Base-by-base conservation (phyloP, 1,140 invertebrate genomes). In the Leptopilina boulardi region DNA sequence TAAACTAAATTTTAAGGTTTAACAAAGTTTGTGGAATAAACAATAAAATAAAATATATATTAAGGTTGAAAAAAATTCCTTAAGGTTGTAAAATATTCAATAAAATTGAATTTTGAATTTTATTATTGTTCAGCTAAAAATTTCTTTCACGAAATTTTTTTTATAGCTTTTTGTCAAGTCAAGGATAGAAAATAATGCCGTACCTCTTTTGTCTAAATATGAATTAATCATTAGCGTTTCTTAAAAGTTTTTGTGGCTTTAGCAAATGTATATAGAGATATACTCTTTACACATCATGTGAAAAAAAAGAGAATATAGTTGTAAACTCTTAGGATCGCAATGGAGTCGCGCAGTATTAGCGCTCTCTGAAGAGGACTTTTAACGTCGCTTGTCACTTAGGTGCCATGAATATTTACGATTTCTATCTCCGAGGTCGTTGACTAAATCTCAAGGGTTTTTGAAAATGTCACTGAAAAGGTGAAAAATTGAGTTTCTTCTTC, bases 351-450 rank as follows among this genome's bases (percentile, higher is more conserved):
- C 10, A 66, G 59, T 26, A n/a, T 66, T 66, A 66, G 59, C 23
- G 11, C 56, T 66, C 66, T 41, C 44, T 44, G 77, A 59, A 54
- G 79, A 73, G 21, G 74, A 76, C 66, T 72, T 70, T 78, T 54
- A 74, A 70, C 71, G 70, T 77, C 78, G 74, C 54, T 47, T 74
- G 73, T 77, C 75, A 79, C 75, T 84, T 82, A 77, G 15, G 34
- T 10, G 56, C 26, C 77, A 81, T 84, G 83, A 84, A 84, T 84
- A 84, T 84, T 84, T 82, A 84, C 73, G 56, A 66, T 30, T 66
- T 66, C 59, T n/a, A 66, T 15, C 59, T 15, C 11, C 13, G 21
- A 66, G 26, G 13, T 66, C 26, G 13, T 30, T n/a, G 59, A 30
- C 21, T 41, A 44, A 44, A 38, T 42, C 19, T 71, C 41, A 23